phyloP scores from a whole-genome alignment of 1,140 invertebrate species.

The Acromyrmex heyeri region DNA sequence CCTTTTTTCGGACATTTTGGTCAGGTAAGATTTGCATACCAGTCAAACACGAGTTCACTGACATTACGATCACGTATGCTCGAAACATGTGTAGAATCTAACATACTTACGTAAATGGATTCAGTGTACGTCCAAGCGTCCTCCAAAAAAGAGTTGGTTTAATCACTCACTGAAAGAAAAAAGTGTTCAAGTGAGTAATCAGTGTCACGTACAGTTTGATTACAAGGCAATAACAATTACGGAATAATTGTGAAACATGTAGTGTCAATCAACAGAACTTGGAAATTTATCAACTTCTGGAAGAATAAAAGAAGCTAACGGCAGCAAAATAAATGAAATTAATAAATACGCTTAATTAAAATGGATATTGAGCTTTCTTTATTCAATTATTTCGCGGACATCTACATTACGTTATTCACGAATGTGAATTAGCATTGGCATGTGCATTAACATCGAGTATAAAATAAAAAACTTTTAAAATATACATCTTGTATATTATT shows the following conservation, averaged over 20 bases:
- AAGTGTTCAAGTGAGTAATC: neutral
- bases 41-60: conserved; percentile 72
- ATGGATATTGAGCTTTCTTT: neutral
- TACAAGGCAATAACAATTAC: neutral
- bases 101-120: neutral
- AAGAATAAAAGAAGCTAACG: neutral
- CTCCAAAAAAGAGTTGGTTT: neutral
- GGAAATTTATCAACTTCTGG: neutral
- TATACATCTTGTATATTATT: neutral
- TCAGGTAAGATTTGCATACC: conserved; percentile 79
- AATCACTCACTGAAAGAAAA: neutral
- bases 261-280: neutral
- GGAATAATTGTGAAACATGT: no score
- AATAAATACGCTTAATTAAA: neutral
- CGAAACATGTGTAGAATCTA: neutral
- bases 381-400: neutral
- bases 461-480: neutral
- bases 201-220: neutral
- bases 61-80: neutral
- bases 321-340: neutral
- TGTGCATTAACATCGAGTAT: neutral
- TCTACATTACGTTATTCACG: no score
- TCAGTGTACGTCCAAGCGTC: conserved; percentile 52
- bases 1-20: conserved; percentile 47
- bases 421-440: no score